Conservation (phyloP, 2,797 vertebrate genomes). For the Sebastes iracundus region DNA sequence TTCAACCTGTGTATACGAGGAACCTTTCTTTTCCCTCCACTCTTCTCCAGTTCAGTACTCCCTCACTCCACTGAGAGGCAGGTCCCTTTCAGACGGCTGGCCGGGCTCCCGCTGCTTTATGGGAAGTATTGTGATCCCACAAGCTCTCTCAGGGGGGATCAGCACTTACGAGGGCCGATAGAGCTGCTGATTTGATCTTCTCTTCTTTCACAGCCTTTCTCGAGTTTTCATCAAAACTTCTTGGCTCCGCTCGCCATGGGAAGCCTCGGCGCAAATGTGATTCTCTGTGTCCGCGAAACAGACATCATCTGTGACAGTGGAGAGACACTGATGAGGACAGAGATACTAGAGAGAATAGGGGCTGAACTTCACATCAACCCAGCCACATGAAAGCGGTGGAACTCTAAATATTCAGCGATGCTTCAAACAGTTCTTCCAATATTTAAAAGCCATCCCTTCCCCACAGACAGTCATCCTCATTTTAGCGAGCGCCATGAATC, state of each 20-base stretch:
- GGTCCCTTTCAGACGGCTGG: slow-evolving; percentile 68
- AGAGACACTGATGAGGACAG: slow-evolving; percentile 59
- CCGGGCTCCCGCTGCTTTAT: slow-evolving; percentile 77
- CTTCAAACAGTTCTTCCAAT: slow-evolving; percentile 66
- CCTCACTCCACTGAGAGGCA: slow-evolving; percentile 62
- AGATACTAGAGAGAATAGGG: slow-evolving; percentile 29
- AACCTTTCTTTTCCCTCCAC: slow-evolving; percentile 54
- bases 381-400: slow-evolving; percentile 57
- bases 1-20: slow-evolving; percentile 73
- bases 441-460: slow-evolving; percentile 50
- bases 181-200: slow-evolving; percentile 78
- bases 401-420: slow-evolving; percentile 67
- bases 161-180: slow-evolving; percentile 68
- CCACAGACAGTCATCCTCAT: slow-evolving; percentile 36
- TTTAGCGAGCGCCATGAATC: slow-evolving; percentile 43
- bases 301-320: slow-evolving; percentile 65
- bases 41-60: slow-evolving; percentile 61
- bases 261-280: slow-evolving; percentile 55
- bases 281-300: slow-evolving; percentile 56
- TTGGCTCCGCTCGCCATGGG: slow-evolving; percentile 42
- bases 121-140: slow-evolving; percentile 78
- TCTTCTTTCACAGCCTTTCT: slow-evolving; percentile 72
- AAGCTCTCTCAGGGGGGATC: slow-evolving; percentile 70
- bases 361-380: slow-evolving; percentile 61
- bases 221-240: slow-evolving; percentile 76